Evolutionary conservation across 1,140 invertebrate species (phyloP).

Genomic region (Tenebrio molitor): DNA sequence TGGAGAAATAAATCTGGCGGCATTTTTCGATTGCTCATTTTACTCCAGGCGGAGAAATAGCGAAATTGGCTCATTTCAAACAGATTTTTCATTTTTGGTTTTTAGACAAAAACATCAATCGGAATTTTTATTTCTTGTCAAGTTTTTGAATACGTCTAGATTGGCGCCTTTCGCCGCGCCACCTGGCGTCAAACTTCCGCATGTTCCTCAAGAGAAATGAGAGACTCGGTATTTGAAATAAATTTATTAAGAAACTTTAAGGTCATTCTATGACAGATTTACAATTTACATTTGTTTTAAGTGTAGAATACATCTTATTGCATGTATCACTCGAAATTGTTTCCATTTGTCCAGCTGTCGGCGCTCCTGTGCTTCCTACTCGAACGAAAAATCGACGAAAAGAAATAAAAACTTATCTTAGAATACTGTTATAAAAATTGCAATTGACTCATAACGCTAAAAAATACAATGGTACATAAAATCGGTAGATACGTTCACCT

Average conservation of each 20-base stretch:
- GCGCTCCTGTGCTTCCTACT: slow-evolving; percentile 15
- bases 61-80: too few relatives aligned
- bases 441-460: slow-evolving; percentile 23
- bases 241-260: slow-evolving; percentile 56
- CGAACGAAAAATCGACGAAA: neutral
- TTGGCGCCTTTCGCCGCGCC: too few relatives aligned
- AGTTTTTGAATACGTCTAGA: too few relatives aligned
- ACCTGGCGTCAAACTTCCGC: too few relatives aligned
- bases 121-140: too few relatives aligned
- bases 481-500: slow-evolving; percentile 1
- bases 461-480: neutral
- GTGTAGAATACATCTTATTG: slow-evolving; percentile 55
- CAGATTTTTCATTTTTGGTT: too few relatives aligned
- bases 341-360: slow-evolving; percentile 4
- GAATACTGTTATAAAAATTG: slow-evolving; percentile 33
- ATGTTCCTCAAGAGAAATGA: slow-evolving; percentile 20
- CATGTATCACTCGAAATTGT: slow-evolving; percentile 49
- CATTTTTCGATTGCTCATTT: too few relatives aligned
- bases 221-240: slow-evolving; percentile 41
- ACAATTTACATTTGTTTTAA: slow-evolving; percentile 50
- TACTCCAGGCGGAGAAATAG: too few relatives aligned
- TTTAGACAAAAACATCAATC: too few relatives aligned
- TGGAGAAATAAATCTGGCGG: too few relatives aligned
- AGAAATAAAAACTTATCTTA: slow-evolving; percentile 8
- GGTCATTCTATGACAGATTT: slow-evolving; percentile 55